A percentile compares a stretch with the other conserved stretches of the same genome.
These are phyloP conservation scores for Coremacera marginata DNA, from an alignment of 2,888 invertebrate species.

Conservation along the genomic window DNA sequence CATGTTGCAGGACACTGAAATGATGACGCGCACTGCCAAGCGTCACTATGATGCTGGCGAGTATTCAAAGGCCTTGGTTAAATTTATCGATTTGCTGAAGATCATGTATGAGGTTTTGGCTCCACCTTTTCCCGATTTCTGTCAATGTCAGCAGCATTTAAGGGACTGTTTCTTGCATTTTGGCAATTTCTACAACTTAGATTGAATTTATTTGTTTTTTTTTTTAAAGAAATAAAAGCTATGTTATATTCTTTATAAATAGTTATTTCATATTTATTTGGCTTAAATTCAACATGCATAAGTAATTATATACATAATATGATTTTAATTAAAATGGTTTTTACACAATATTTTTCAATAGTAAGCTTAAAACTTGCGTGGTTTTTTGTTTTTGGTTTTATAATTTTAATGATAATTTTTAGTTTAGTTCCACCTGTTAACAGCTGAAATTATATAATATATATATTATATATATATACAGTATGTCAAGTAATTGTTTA, in stretches of 20 bases:
- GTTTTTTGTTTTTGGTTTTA: not conserved
- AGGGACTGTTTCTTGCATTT: slow-evolving; percentile 77
- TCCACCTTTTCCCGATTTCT: slow-evolving; percentile 82
- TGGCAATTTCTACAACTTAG: slow-evolving; percentile 70
- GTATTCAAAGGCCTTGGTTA: slow-evolving; percentile 75
- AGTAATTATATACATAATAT: too few relatives aligned
- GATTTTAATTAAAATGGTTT: too few relatives aligned
- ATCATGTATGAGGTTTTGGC: slow-evolving; percentile 77
- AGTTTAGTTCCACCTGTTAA: not conserved
- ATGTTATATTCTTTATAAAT: not conserved
- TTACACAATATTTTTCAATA: not conserved
- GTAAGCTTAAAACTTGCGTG: too few relatives aligned
- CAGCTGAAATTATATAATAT: not conserved
- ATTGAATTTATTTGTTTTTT: slow-evolving; percentile 49
- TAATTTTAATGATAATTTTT: not conserved
- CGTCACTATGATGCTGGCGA: slow-evolving; percentile 75
- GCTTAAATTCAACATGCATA: not conserved
- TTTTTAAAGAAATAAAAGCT: too few relatives aligned
- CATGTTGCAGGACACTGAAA: slow-evolving; percentile 76
- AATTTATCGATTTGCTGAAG: slow-evolving; percentile 76
- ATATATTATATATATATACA: not conserved
- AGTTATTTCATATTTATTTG: not conserved
- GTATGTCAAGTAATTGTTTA: too few relatives aligned
- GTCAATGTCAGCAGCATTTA: slow-evolving; percentile 80
- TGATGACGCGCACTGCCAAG: slow-evolving; percentile 75